Evolutionary conservation across 2,888 invertebrate genomes (phyloP).

Genomic region (Tiliacea aurago): DNA sequence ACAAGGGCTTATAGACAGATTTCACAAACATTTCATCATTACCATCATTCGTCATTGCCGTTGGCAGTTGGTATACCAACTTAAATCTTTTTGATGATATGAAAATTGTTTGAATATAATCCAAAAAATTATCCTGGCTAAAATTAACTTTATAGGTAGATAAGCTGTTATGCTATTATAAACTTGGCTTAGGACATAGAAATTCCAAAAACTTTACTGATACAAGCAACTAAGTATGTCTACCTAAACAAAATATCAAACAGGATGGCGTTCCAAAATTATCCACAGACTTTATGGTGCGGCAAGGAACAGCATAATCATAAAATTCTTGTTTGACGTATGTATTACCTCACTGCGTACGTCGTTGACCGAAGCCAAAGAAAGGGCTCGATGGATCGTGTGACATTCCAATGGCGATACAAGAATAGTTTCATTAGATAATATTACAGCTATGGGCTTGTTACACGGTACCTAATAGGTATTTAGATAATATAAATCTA

Average conservation of each 20-base stretch:
- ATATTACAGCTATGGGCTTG: conserved; percentile 36
- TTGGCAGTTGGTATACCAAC: too few species aligned
- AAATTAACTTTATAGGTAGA: neutral
- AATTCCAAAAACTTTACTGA: conserved; percentile 4
- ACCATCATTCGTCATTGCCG: too few species aligned
- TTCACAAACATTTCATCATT: neutral
- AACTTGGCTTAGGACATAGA: neutral
- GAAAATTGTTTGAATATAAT: neutral
- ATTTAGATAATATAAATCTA: neutral
- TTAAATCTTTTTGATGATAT: neutral
- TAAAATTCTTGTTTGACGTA: conserved; percentile 65
- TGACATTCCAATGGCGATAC: conserved; percentile 49
- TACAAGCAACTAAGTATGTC: neutral
- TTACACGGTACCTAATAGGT: conserved; percentile 3
- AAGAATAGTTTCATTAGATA: conserved; percentile 51
- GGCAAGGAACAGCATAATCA: conserved; percentile 55
- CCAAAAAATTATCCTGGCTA: neutral
- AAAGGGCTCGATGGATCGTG: conserved; percentile 48
- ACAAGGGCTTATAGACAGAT: neutral
- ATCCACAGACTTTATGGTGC: conserved; percentile 49
- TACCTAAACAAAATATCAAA: conserved; percentile 32
- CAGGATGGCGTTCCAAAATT: conserved; percentile 64
- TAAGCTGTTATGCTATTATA: neutral
- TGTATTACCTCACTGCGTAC: conserved; percentile 57
- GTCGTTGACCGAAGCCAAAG: conserved; percentile 65